Conservation (phyloP, 1,140 invertebrate species). For the Stegodyphus dumicola region DNA sequence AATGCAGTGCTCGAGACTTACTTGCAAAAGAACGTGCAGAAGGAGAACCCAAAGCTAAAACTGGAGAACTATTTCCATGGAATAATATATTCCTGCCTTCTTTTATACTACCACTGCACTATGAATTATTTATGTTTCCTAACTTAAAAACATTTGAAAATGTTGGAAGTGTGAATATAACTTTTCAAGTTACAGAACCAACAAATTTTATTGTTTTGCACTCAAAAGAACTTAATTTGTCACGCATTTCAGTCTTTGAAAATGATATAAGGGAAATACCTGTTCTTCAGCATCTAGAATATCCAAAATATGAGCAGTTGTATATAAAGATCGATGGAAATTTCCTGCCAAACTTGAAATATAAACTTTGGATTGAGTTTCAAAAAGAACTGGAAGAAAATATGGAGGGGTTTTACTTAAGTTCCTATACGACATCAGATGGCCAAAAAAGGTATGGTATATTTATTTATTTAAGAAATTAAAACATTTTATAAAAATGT, state of each 20-base stretch:
- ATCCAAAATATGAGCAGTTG: slow-evolving; percentile 83
- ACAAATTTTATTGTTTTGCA: slow-evolving; percentile 92
- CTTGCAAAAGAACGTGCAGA: background rate
- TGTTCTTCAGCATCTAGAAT: slow-evolving; percentile 81
- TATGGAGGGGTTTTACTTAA: slow-evolving; percentile 92
- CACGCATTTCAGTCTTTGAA: slow-evolving; percentile 72
- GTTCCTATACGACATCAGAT: slow-evolving; percentile 80
- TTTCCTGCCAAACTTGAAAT: slow-evolving; percentile 77
- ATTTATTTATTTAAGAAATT: background rate
- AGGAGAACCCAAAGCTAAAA: slow-evolving; percentile 70
- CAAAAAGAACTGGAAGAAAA: slow-evolving; percentile 81
- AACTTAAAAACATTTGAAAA: slow-evolving; percentile 90
- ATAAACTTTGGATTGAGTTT: slow-evolving; percentile 85
- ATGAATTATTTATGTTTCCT: slow-evolving; percentile 91
- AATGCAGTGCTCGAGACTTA: background rate
- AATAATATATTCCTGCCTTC: slow-evolving; percentile 84
- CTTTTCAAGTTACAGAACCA: slow-evolving; percentile 77
- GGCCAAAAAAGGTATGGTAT: slow-evolving; percentile 79
- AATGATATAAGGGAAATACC: slow-evolving; percentile 65
- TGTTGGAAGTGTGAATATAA: slow-evolving; percentile 74
- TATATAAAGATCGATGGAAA: slow-evolving; percentile 83
- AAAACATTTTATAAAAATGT: too few relatives aligned
- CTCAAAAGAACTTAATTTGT: slow-evolving; percentile 88
- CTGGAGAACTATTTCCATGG: slow-evolving; percentile 86
- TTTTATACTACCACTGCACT: slow-evolving; percentile 82